Evolutionary conservation across 2,797 vertebrate genomes (phyloP), one percentile per base, ranked within the genome.

Genomic region (Melanotaenia pygmaea): DNA sequence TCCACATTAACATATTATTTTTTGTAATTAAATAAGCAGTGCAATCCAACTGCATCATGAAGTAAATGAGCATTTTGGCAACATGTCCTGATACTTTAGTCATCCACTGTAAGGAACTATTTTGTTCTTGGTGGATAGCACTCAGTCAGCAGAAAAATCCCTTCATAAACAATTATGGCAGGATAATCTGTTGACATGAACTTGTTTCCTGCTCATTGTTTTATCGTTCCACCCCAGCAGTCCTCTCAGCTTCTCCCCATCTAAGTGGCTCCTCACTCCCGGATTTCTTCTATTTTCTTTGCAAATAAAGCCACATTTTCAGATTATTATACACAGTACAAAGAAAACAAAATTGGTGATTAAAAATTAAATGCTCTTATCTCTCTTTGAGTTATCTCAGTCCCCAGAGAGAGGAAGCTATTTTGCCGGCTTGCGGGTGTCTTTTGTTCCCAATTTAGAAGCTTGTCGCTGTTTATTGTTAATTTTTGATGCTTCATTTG

Each of bases 361-460:
- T 94, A 95, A 94, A 94, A 95, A 94, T 95, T 92, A 94, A 95
- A 93, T 91, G 92, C 88, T 91, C 91, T 93, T 95, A 93, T 95
- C 92, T 94, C 89, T 92, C 89, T 84, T 88, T 79, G 93, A 93
- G 93, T 94, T 94, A 95, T 92, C 74, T 88, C 78, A 37, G 90
- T 94, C 94, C 92, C 90, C 83, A 80, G 92, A 91, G 94, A 92
- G 90, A 90, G 86, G 92, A 93, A 92, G 91, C 92, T 94, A 91
- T 95, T 94, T 92, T 93, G 88, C 91, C 85, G 90, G 91, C 93
- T 94, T 87, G 90, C 85, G 90, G 90, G 91, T 86, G 79, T 90
- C 93, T 94, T 94, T 94, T 94, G 92, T 94, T 95, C 92, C 91
- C 82, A 90, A 94, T 95, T 95, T 93, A 93, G 92, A 94, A 92